Percentiles rank a stretch among this genome's conserved stretches.
phyloP scores from a whole-genome alignment of 2,113 vertebrate genomes.

The Daphoenositta chrysoptera region DNA sequence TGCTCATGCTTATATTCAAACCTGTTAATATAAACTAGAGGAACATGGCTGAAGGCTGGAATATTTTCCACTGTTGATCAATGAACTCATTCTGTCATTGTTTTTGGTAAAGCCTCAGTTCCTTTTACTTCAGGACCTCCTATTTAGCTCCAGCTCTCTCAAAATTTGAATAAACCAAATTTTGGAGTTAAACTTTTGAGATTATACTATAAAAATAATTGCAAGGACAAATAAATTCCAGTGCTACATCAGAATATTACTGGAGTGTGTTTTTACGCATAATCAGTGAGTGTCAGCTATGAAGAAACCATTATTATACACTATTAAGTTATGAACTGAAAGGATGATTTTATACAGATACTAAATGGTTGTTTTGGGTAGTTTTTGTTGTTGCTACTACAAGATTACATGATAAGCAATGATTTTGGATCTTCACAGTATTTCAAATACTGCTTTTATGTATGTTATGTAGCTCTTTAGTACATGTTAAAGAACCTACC shows the following conservation, averaged over 20 bases:
- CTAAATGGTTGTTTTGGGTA: neutral
- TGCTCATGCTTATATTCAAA: neutral
- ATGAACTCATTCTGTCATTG: neutral
- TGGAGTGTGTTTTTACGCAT: neutral
- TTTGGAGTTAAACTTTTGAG: neutral
- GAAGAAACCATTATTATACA: neutral
- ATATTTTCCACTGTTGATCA: neutral
- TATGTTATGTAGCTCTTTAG: neutral
- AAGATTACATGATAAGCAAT: neutral
- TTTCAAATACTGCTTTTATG: neutral
- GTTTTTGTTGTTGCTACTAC: neutral
- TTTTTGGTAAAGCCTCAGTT: neutral
- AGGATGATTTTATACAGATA: neutral
- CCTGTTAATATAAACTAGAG: neutral
- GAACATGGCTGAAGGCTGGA: neutral
- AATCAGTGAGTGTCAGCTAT: neutral
- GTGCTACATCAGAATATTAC: neutral
- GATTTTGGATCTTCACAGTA: neutral
- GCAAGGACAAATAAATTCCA: neutral
- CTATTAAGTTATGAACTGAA: neutral
- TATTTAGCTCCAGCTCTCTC: neutral
- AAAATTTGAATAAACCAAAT: neutral
- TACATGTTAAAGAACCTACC: neutral
- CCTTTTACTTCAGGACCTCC: neutral
- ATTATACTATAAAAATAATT: neutral